A percentile compares a stretch with the other conserved stretches of the same genome.
Conservation (phyloP, 2,888 invertebrate genomes). For the Pseudococcus longispinus region DNA sequence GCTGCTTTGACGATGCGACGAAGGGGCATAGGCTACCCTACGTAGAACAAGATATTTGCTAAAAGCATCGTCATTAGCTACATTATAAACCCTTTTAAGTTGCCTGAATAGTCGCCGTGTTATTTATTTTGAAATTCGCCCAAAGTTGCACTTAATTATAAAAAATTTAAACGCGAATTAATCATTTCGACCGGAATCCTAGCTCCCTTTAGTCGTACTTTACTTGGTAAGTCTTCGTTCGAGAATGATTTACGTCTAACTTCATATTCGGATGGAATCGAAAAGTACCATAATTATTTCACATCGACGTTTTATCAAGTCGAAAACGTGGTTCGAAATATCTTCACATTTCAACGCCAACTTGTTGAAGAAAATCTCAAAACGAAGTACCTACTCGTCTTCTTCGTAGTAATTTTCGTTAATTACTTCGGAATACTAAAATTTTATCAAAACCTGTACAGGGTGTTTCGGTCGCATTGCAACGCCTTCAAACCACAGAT, state of each 20-base stretch:
- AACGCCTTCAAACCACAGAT: no score
- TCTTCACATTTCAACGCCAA: not conserved
- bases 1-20: not conserved
- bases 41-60: not conserved
- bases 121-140: slow-evolving; percentile 12
- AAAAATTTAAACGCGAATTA: not conserved
- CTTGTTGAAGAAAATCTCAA: not conserved
- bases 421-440: not conserved
- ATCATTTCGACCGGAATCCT: not conserved
- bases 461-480: no score
- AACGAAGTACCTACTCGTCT: not conserved
- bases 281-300: not conserved
- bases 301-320: not conserved
- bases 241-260: not conserved
- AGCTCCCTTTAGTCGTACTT: not conserved
- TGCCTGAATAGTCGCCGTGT: slow-evolving; percentile 4
- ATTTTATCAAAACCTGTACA: not conserved
- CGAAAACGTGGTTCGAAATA: not conserved
- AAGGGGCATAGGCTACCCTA: not conserved
- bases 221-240: not conserved
- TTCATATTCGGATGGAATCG: not conserved
- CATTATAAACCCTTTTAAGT: slow-evolving; percentile 19
- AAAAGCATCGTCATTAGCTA: slow-evolving; percentile 39
- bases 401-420: not conserved
- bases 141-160: slow-evolving; percentile 24